Percentiles rank a stretch among this genome's conserved stretches.
phyloP scores from a whole-genome alignment of 2,888 invertebrate species.

The Lithophane socia region DNA sequence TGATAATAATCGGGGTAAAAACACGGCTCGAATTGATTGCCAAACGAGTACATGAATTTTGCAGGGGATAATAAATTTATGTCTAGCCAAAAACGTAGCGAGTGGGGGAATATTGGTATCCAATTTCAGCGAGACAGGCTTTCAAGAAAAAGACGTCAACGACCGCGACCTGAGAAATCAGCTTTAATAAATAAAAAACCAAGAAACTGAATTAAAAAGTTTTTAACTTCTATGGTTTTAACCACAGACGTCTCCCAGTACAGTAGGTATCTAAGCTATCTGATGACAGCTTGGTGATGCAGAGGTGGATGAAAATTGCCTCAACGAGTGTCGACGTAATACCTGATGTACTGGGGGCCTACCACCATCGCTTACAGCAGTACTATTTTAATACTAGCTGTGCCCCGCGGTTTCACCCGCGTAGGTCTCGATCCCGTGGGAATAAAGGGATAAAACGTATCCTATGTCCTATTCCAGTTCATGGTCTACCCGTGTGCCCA shows the following conservation, averaged over 20 bases:
- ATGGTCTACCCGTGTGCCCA: no score
- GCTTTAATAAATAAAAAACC: slow-evolving; percentile 5
- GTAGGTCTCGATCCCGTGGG: no score
- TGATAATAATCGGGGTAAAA: slow-evolving; percentile 40
- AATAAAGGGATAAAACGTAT: no score
- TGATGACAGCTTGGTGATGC: neutral
- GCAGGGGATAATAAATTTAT: slow-evolving; percentile 12
- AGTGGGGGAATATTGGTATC: slow-evolving; percentile 3
- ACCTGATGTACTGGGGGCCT: no score
- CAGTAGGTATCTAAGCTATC: neutral
- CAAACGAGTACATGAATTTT: slow-evolving; percentile 13
- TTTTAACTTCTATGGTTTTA: neutral
- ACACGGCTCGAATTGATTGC: slow-evolving; percentile 24
- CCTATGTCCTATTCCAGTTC: no score
- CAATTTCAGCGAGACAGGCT: slow-evolving; percentile 37
- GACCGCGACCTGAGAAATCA: slow-evolving; percentile 20
- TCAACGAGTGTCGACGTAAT: no score
- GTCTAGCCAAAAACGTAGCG: slow-evolving; percentile 31
- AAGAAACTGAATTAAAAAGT: neutral
- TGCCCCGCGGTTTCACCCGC: no score
- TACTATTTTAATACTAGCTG: no score
- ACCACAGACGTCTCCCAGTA: neutral
- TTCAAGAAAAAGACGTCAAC: slow-evolving; percentile 28
- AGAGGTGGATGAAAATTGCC: neutral
- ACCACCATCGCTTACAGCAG: no score